Evolutionary conservation across 2,888 invertebrate species (phyloP).

Genomic region (Zelleria hepariella): DNA sequence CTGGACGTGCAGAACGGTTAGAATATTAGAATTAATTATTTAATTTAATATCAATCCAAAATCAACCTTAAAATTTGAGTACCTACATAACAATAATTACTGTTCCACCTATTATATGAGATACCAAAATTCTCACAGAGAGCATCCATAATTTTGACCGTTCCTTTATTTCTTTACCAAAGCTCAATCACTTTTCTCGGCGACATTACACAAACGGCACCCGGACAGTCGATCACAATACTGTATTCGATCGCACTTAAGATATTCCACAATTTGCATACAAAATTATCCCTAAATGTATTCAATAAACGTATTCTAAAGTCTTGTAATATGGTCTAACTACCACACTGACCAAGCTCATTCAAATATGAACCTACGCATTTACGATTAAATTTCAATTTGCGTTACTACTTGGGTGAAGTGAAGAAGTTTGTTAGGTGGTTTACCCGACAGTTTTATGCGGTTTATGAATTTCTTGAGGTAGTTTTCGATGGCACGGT

Average conservation of each 20-base stretch:
- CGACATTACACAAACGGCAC: background rate
- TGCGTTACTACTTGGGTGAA: background rate
- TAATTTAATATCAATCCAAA: too few species aligned
- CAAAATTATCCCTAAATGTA: conserved; percentile 38
- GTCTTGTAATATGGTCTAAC: background rate
- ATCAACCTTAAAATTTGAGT: too few species aligned
- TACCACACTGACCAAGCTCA: background rate
- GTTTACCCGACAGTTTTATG: background rate
- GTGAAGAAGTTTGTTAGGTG: background rate
- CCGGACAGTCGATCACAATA: background rate
- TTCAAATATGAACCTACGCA: background rate
- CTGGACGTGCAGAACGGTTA: too few species aligned
- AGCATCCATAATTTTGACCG: background rate
- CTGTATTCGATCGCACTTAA: conserved; percentile 52
- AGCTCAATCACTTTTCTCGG: background rate
- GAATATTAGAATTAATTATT: too few species aligned
- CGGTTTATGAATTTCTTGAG: background rate
- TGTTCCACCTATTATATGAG: too few species aligned
- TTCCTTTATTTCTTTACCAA: background rate
- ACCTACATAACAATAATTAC: too few species aligned
- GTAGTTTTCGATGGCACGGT: background rate
- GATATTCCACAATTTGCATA: conserved; percentile 60
- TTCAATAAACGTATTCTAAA: background rate
- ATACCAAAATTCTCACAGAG: too few species aligned
- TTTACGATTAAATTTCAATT: background rate